A percentile compares a stretch with the other conserved stretches of the same genome.
Evolutionary conservation across 2,797 vertebrate genomes (phyloP).

Genomic region (Propithecus deckenii): DNA sequence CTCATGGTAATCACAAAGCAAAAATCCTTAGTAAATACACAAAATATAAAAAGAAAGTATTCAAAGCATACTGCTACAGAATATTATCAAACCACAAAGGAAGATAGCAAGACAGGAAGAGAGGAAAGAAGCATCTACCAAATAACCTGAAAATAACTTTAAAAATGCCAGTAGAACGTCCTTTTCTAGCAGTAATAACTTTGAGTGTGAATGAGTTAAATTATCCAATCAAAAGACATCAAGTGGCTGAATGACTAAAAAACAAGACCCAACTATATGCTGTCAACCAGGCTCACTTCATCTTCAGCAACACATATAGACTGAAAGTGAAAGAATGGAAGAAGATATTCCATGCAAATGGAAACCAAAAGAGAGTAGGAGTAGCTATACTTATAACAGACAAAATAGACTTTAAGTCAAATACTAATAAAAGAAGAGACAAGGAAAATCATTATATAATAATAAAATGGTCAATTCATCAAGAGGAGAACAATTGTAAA

Average conservation of each 20-base stretch:
- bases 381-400: not conserved
- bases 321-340: not conserved
- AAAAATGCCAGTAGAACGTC: not conserved
- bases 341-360: not conserved
- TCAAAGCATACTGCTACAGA: not conserved
- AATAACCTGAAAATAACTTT: not conserved
- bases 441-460: not conserved
- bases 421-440: not conserved
- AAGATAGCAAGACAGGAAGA: not conserved
- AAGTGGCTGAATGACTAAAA: not conserved
- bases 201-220: not conserved
- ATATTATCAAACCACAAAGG: not conserved
- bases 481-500: not conserved
- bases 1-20: not conserved
- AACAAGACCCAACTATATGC: not conserved
- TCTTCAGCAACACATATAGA: not conserved
- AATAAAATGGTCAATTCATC: not conserved
- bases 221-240: not conserved
- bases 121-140: not conserved
- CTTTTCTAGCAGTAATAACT: not conserved
- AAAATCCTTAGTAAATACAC: not conserved
- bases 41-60: not conserved
- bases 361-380: not conserved
- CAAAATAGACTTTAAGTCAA: not conserved
- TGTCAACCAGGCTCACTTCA: not conserved